phyloP scores from a whole-genome alignment of 1,140 invertebrate genomes.

The Lepidurus arcticus region DNA sequence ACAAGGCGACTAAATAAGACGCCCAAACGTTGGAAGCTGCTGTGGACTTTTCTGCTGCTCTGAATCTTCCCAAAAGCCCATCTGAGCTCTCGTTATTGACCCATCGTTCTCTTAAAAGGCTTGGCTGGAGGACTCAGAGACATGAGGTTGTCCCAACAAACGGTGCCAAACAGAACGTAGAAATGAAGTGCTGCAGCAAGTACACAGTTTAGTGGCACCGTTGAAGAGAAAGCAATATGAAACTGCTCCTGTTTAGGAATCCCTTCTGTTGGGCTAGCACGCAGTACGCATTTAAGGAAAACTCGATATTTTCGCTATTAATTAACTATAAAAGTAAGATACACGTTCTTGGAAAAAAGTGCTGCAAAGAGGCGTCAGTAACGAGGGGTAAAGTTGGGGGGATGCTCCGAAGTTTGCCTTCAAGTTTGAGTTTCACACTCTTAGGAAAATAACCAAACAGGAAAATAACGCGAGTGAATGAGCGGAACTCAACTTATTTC shows the following conservation, averaged over 20 bases:
- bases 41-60: background rate
- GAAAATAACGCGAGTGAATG: too few relatives aligned
- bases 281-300: background rate
- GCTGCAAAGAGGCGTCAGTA: background rate
- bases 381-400: too few relatives aligned
- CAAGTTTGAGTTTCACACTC: too few relatives aligned
- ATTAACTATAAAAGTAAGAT: background rate
- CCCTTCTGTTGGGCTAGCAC: background rate
- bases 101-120: conserved; percentile 3
- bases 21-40: background rate
- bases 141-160: conserved; percentile 5
- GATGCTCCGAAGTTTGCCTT: too few relatives aligned
- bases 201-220: background rate
- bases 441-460: too few relatives aligned
- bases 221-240: background rate
- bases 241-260: background rate
- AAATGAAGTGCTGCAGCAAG: background rate
- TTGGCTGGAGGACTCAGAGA: background rate
- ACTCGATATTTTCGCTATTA: background rate
- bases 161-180: conserved; percentile 3
- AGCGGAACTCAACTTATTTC: too few relatives aligned
- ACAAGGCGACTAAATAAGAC: background rate
- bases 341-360: background rate
- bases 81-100: conserved; percentile 21
- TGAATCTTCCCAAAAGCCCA: conserved; percentile 16